Base-by-base conservation (phyloP, 2,888 invertebrate genomes). In the Prenolepis imparis region DNA sequence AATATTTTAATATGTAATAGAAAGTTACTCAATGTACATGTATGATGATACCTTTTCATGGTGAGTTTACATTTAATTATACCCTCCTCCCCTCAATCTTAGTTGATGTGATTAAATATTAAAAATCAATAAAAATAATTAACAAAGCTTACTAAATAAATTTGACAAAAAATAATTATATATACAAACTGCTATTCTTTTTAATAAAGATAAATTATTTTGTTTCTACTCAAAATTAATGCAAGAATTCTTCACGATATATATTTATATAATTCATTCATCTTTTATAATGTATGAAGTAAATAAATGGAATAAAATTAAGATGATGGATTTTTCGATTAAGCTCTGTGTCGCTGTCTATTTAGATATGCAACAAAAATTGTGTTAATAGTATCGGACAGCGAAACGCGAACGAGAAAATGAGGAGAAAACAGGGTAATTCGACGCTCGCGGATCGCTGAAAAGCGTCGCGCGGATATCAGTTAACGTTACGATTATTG, bases 401-500 rank as follows among this genome's bases (percentile, higher is more conserved):
- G 41, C 12, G 44, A 32, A 3, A 55, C 68, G 68, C n/a, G 68
- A 36, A 9, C 44, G 72, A 72, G 72, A 72, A 72, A 80, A 72
- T 59, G 59, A 80, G 24, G 59, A 24, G 68, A 24, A 61, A 80
- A 61, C 72, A 36, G n/a, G 57, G 57, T 36, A 36, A 78, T 11
- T 6, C 41, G 32, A 44, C 44, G 78, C 44, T 44, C 59, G 72
- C 32, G 72, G 41, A 78, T 78, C 78, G 44, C 21, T 32, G 57
- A 41, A 24, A 72, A 72, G 59, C 72, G 59, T 72, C 72, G 78
- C 72, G 59, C n/a, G 59, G 59, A 80, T 80, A 80, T 80, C 78
- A 72, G 59, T 52, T 36, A 70, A 68, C 44, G 32, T 68, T 72
- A 70, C 61, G 52, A 81, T 86, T 84, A 75, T 77, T 63, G 80